Percentiles rank a stretch among this genome's conserved stretches.
These are phyloP conservation scores for Acrocephalus arundinaceus DNA, from an alignment of 2,113 vertebrate species.

Conservation along the genomic window DNA sequence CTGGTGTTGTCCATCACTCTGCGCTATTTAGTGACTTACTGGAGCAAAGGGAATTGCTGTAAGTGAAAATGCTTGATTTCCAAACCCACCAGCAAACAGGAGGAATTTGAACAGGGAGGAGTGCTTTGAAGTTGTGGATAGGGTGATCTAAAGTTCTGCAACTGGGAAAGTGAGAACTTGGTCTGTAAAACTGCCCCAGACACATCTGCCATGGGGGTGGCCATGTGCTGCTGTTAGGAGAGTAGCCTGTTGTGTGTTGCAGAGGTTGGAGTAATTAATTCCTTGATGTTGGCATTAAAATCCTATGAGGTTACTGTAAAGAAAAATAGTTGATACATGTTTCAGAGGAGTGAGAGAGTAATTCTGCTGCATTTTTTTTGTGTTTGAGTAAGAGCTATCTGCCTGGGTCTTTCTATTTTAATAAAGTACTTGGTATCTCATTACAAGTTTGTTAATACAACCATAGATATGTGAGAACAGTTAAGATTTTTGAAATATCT, in stretches of 20 bases:
- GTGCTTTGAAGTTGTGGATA: neutral
- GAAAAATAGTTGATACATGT: neutral
- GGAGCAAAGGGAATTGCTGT: neutral
- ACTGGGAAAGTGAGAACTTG: neutral
- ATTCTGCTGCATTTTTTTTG: neutral
- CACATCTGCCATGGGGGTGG: neutral
- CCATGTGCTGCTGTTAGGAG: neutral
- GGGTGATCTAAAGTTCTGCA: neutral
- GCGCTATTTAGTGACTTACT: neutral
- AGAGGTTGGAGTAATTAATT: neutral
- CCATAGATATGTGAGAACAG: neutral
- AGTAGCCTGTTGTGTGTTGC: neutral
- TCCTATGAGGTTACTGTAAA: neutral
- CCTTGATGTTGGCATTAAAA: neutral
- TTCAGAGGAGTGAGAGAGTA: neutral
- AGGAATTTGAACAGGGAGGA: neutral
- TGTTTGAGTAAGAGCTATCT: neutral
- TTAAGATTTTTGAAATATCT: neutral
- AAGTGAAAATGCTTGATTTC: neutral
- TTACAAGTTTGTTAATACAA: neutral
- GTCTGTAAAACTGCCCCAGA: neutral
- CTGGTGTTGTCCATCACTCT: neutral
- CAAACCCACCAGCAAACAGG: neutral
- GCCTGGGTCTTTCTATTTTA: neutral
- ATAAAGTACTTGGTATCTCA: neutral